phyloP scores from a whole-genome alignment of 2,113 vertebrate species.

The Callorhinus ursinus region DNA sequence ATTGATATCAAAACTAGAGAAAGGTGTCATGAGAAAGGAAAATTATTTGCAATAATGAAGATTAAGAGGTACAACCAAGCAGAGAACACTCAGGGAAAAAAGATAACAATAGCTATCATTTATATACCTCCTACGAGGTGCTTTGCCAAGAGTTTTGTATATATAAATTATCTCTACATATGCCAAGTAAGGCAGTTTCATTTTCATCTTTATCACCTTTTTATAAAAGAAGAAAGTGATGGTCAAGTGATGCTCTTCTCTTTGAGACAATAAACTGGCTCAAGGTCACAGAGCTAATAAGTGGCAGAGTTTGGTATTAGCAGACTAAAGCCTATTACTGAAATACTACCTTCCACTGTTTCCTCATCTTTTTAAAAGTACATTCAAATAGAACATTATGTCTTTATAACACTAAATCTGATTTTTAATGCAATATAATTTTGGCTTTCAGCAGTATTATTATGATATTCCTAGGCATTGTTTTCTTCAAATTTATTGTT shows the following conservation, averaged over 20 bases:
- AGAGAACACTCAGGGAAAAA: background rate
- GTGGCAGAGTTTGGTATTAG: background rate
- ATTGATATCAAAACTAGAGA: background rate
- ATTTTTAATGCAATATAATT: conserved; percentile 10
- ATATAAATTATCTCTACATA: background rate
- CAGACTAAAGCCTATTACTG: background rate
- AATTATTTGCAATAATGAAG: background rate
- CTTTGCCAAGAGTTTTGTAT: background rate
- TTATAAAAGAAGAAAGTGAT: background rate
- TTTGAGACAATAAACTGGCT: background rate
- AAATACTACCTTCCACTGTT: background rate
- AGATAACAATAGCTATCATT: background rate
- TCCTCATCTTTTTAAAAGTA: background rate
- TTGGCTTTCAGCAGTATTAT: background rate
- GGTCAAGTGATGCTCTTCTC: background rate
- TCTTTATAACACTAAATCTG: background rate
- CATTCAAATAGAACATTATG: background rate
- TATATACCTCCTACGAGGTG: background rate
- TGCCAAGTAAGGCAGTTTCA: background rate
- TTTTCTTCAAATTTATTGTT: conserved; percentile 3
- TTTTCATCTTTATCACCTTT: background rate
- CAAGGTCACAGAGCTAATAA: background rate
- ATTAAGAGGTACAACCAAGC: background rate
- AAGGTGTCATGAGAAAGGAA: background rate
- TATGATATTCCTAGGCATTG: background rate